phyloP scores from a whole-genome alignment of 1,140 invertebrate species.

The Drosophila rhopaloa region DNA sequence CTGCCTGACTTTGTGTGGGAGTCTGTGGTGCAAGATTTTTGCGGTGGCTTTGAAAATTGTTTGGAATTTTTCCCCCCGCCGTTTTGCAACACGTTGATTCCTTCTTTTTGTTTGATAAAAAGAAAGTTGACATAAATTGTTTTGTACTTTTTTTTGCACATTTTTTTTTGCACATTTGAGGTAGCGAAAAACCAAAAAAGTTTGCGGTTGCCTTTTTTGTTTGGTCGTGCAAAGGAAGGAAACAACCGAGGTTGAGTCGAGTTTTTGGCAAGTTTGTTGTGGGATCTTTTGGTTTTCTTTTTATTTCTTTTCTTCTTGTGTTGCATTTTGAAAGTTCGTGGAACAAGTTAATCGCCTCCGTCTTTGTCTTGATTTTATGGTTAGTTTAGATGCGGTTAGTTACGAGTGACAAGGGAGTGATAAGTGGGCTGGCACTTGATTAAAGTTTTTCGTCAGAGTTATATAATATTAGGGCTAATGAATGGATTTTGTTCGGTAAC shows the following conservation, averaged over 20 bases:
- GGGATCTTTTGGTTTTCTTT: conserved; percentile 60
- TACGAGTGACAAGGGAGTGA: conserved; percentile 43
- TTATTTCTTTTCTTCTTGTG: conserved; percentile 38
- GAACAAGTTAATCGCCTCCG: conserved; percentile 74
- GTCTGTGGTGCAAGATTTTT: conserved; percentile 65
- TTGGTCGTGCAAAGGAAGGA: conserved; percentile 71
- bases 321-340: conserved; percentile 74
- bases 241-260: conserved; percentile 45
- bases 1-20: conserved; percentile 73
- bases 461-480: conserved; percentile 13
- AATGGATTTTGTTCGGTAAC: neutral
- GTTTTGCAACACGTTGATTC: conserved; percentile 58
- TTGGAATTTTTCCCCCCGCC: conserved; percentile 57
- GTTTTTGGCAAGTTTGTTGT: conserved; percentile 60
- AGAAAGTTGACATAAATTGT: conserved; percentile 82
- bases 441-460: conserved; percentile 9
- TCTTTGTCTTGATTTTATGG: conserved; percentile 35
- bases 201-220: conserved; percentile 37
- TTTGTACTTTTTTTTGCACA: conserved; percentile 37
- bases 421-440: conserved; percentile 40
- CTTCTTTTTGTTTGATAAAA: conserved; percentile 80
- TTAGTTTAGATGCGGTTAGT: conserved; percentile 25
- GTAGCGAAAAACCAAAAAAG: conserved; percentile 41
- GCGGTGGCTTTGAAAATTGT: conserved; percentile 77
- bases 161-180: conserved; percentile 44